Evolutionary conservation across 2,797 vertebrate species (phyloP), one percentile per base, ranked within the genome.

Genomic region (Zonotrichia albicollis): DNA sequence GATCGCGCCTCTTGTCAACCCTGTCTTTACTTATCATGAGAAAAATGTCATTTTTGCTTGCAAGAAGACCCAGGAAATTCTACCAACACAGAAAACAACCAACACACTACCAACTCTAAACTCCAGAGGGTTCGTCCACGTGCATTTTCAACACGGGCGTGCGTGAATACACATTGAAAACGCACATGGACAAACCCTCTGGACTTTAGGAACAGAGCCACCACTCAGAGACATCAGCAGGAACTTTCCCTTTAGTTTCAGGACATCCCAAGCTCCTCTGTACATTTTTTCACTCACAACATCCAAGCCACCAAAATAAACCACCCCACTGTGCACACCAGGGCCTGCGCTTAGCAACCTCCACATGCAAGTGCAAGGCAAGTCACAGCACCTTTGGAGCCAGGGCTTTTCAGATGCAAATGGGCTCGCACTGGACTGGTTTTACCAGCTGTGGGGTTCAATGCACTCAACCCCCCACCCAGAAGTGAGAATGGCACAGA

Each of bases 381-480:
- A 89, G 89, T 58, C 82, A 43, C 80, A 91, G 87, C 93, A 94
- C 94, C 73, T 87, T 91, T 66, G 79, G 83, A 95, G 79, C 62
- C 53, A 8, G 51, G 32, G 80, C 89, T 88, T 96, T 96, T 96
- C 91, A 95, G 76, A 96, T 95, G 94, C 85, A 94, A 95, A 96
- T 97, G 51, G 76, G 26, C 82, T 81, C 27, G 0, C 70, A 64
- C 89, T 88, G 95, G 70, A 86, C 89, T 89, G 89, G 66, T 96
- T 91, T 93, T 93, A 94, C 92, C 94, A 96, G 94, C 95, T 96
- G 94, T 86, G 94, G 92, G 80, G 94, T 92, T 94, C 94, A 92
- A 90, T 81, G 74, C 94, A 82, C 91, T 94, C 91, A 96, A 88
- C 85, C 91, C 94, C 92, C 89, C 89, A 96, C 64, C 79, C 91